Conservation (phyloP, 2,113 vertebrate species). For the Microtus pennsylvanicus region DNA sequence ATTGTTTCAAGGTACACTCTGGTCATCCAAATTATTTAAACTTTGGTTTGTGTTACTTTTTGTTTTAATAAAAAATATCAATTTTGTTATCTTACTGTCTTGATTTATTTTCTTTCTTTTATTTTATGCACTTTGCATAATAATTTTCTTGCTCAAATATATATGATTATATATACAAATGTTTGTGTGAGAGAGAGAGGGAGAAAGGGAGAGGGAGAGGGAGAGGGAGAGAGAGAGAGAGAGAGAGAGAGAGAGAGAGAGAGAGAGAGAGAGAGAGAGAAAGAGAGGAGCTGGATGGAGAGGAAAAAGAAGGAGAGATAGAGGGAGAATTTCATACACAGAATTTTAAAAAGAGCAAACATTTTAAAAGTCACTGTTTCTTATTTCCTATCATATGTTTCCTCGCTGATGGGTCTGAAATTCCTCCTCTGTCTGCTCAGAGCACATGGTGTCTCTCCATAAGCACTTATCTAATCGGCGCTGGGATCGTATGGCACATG, state of each 20-base stretch:
- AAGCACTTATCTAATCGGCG: not conserved
- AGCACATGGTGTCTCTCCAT: not conserved
- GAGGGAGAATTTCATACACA: not conserved
- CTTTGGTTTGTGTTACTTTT: not conserved
- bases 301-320: not conserved
- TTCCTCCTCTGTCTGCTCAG: not conserved
- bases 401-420: not conserved
- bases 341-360: constrained; percentile 40
- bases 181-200: not conserved
- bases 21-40: not conserved
- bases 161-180: not conserved
- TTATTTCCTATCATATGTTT: not conserved
- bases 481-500: not conserved
- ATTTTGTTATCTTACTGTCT: not conserved
- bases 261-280: not conserved
- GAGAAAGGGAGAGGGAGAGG: not conserved
- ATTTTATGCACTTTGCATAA: not conserved
- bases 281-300: not conserved
- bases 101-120: not conserved
- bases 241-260: no score
- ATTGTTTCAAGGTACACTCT: not conserved
- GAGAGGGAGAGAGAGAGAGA: no score
- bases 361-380: not conserved
- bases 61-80: not conserved
- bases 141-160: not conserved